Evolutionary conservation across 1,140 invertebrate genomes (phyloP), one percentile per base, ranked within the genome.

Genomic region (Venustaconcha ellipsiformis): DNA sequence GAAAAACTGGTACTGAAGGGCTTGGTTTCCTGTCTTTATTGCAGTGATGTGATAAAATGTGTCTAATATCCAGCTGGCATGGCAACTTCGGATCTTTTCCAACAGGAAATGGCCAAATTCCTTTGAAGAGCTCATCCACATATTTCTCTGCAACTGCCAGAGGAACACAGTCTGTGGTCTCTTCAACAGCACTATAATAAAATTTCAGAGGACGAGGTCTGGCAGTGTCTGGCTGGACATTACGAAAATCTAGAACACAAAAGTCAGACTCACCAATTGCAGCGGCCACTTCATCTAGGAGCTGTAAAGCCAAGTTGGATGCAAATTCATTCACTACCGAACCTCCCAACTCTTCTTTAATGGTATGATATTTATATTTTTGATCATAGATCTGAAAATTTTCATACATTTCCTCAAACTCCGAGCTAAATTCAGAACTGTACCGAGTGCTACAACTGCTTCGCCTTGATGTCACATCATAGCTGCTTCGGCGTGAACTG

Each of bases 391-490:
- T 74, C 65, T 83, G 81, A 76, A 84, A 84, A 56, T 82, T 82
- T 18, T 86, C 84, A 62, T 83, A 84, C 74, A 79, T 85, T 72
- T 88, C 88, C 70, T 89, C 88, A 60, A 89, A 84, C 67, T 89
- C 88, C 37, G 87, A 87, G 67, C 86, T 87, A 63, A 87, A 83
- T 57, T 88, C 87, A 6, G 86, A 87, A 70, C 86, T 88, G 37
- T 87, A 83, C 2, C 84, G 86, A 63, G 84, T 84, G 58, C 81
- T 77, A 56, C 75, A 77, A 37, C 68, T 70, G 37, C 74, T 76
- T 57, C 74, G 63, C 2, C 74, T 48, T 15, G 74, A 76, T 1
- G 69, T 65, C n/a, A 70, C 20, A 66, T 76, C 74, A 48, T 76
- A 82, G 59, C 84, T 85, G 67, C 86, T 87, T 18, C 86, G 67